Conservation (phyloP, 2,888 invertebrate genomes). For the Cotesia congregata region DNA sequence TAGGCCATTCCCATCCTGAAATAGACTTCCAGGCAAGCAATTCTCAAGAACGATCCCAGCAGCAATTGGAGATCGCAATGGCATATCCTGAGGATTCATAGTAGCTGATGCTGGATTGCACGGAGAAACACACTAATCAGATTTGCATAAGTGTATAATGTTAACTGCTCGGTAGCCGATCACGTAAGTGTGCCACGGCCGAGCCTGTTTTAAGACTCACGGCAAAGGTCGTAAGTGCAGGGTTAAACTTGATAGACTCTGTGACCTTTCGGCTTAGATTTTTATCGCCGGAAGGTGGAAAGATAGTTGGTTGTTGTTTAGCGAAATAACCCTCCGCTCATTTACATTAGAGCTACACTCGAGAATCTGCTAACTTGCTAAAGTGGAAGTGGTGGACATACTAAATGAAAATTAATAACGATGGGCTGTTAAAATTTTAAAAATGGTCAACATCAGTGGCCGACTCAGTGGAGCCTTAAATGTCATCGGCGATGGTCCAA, state of each 20-base stretch:
- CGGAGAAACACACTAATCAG: slow-evolving; percentile 43
- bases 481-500: slow-evolving; percentile 62
- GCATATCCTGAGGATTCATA: slow-evolving; percentile 24
- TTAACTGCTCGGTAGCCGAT: slow-evolving; percentile 52
- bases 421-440: slow-evolving; percentile 14
- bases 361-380: too few species aligned
- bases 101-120: not conserved
- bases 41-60: too few species aligned
- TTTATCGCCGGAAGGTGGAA: not conserved
- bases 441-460: slow-evolving; percentile 19
- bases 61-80: slow-evolving; percentile 10
- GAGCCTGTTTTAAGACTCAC: slow-evolving; percentile 45
- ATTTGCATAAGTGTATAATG: slow-evolving; percentile 50
- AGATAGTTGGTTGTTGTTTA: too few species aligned
- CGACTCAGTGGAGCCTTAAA: slow-evolving; percentile 58
- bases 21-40: not conserved
- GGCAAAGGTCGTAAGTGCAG: slow-evolving; percentile 47
- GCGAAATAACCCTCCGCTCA: too few species aligned
- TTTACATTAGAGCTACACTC: too few species aligned
- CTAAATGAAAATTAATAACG: slow-evolving; percentile 7
- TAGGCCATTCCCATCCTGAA: not conserved
- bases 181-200: slow-evolving; percentile 62
- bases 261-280: not conserved
- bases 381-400: not conserved
- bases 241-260: slow-evolving; percentile 35